phyloP scores from a whole-genome alignment of 2,113 vertebrate species.

The Burhinus bistriatus region DNA sequence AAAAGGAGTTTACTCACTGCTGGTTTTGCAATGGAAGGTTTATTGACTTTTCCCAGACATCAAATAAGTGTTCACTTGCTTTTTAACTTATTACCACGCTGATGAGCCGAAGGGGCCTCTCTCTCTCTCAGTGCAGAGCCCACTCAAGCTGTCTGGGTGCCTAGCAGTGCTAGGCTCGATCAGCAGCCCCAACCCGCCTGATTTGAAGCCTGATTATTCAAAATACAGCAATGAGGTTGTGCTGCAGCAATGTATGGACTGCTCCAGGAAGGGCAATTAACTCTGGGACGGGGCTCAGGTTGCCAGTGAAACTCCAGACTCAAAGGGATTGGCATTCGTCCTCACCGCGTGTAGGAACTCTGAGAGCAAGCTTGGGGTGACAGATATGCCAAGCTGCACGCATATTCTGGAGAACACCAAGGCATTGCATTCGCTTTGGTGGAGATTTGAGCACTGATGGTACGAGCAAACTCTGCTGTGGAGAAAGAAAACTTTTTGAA shows the following conservation, averaged over 20 bases:
- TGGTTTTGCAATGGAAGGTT: not conserved
- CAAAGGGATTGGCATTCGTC: not conserved
- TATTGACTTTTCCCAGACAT: not conserved
- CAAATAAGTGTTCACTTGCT: not conserved
- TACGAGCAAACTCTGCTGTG: not conserved
- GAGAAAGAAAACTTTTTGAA: not conserved
- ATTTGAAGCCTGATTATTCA: not conserved
- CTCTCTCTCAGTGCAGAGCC: not conserved
- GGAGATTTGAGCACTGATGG: not conserved
- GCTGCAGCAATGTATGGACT: not conserved
- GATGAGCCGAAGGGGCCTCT: not conserved
- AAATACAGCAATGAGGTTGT: not conserved
- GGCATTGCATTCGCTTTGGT: not conserved
- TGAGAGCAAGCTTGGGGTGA: not conserved
- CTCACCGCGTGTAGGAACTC: accelerated
- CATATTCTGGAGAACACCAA: not conserved
- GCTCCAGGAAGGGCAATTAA: not conserved
- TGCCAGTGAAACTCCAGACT: not conserved
- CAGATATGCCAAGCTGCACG: not conserved
- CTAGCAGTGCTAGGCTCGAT: not conserved
- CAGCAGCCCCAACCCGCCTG: not conserved
- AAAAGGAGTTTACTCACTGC: not conserved
- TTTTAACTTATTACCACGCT: not conserved
- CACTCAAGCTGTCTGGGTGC: not conserved
- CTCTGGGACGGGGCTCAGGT: not conserved